A percentile compares a stretch with the other conserved stretches of the same genome.
phyloP scores from a whole-genome alignment of 2,888 invertebrate species.

The Margaritifera margaritifera region DNA sequence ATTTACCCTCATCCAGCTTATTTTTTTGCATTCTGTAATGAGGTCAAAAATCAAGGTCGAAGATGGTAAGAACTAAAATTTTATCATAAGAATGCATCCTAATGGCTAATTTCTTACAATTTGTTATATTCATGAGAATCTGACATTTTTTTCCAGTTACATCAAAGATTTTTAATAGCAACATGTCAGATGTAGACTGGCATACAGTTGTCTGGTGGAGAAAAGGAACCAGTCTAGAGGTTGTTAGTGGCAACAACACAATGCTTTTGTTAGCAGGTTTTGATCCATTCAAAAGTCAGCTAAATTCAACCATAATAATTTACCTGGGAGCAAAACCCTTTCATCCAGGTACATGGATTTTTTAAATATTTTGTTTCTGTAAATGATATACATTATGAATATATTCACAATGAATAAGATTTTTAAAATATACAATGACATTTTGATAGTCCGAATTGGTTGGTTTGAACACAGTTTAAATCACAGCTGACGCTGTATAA shows the following conservation, averaged over 20 bases:
- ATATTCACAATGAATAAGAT: no score
- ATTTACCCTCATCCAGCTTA: no score
- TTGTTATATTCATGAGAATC: constrained; percentile 6
- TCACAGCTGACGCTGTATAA: no score
- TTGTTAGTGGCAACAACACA: constrained; percentile 33
- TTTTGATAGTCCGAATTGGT: no score
- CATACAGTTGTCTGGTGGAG: constrained; percentile 52
- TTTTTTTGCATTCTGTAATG: no score
- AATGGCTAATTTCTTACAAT: no score
- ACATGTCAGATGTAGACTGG: constrained; percentile 57
- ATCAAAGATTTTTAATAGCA: constrained; percentile 20
- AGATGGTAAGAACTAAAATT: no score
- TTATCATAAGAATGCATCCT: no score
- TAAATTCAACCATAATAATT: constrained; percentile 35
- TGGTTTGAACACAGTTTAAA: no score
- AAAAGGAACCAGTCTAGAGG: constrained; percentile 21
- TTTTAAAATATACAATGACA: no score
- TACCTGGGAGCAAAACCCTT: constrained; percentile 61
- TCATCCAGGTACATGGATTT: constrained; percentile 35
- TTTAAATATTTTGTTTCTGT: neutral
- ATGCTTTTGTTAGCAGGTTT: constrained; percentile 35
- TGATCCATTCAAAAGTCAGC: constrained; percentile 37
- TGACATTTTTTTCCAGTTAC: constrained; percentile 21
- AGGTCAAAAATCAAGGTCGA: no score
- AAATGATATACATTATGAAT: neutral